Evolutionary conservation across 1,140 invertebrate species (phyloP).

Genomic region (Globodera ellingtonae): DNA sequence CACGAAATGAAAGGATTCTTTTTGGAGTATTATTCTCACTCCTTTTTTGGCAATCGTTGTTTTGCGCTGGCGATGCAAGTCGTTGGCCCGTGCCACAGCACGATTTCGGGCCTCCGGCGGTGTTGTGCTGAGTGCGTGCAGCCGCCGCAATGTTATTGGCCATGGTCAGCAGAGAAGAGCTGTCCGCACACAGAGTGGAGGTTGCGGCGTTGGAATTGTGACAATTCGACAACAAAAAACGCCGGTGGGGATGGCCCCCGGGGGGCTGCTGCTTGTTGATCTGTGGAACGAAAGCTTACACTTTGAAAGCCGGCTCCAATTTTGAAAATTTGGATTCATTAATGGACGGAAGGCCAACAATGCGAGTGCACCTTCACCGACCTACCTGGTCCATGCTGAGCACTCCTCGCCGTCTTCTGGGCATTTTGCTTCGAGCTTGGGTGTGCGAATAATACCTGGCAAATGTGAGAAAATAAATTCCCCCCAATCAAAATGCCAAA

Average conservation of each 20-base stretch:
- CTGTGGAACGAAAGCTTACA: constrained; percentile 10
- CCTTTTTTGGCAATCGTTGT: background rate
- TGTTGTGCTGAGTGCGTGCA: background rate
- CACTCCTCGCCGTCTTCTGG: constrained; percentile 61
- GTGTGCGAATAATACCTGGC: constrained; percentile 94
- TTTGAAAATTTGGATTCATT: constrained; percentile 17
- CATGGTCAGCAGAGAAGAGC: constrained; percentile 14
- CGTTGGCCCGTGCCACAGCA: background rate
- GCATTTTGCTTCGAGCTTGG: constrained; percentile 73
- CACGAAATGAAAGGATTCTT: too few relatives aligned
- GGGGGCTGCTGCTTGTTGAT: constrained; percentile 39
- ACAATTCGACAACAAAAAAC: constrained; percentile 42
- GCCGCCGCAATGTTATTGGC: constrained; percentile 3
- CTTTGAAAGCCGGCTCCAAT: background rate
- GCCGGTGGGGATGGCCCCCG: constrained; percentile 43
- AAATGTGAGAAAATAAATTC: constrained; percentile 2
- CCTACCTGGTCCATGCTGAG: constrained; percentile 61
- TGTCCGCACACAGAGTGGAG: background rate
- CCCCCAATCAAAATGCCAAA: background rate
- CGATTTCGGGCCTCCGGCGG: background rate
- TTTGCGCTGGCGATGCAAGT: background rate
- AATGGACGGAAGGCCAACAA: background rate
- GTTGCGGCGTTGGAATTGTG: constrained; percentile 37
- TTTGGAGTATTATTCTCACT: background rate
- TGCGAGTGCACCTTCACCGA: background rate